These are phyloP conservation scores for Furnarius figulus DNA, from an alignment of 2,113 vertebrate species.

Conservation along the genomic window DNA sequence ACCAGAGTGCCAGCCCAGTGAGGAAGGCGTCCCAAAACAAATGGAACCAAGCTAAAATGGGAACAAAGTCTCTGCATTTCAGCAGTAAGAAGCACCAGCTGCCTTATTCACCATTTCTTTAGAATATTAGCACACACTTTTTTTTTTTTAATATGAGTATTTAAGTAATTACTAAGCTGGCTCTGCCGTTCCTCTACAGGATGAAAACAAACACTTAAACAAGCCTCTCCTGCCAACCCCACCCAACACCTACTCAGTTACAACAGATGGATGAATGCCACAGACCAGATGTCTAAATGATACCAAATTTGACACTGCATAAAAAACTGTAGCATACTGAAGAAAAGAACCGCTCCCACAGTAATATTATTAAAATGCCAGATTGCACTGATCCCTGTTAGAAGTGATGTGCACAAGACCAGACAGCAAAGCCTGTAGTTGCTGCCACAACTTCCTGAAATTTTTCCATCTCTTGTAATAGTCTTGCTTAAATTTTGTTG, in stretches of 20 bases:
- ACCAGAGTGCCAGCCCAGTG: neutral
- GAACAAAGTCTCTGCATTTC: neutral
- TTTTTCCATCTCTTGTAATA: neutral
- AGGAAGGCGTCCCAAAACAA: neutral
- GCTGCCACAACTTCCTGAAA: neutral
- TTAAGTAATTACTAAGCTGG: neutral
- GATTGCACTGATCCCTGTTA: neutral
- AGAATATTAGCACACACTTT: neutral
- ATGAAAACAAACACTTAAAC: conserved; percentile 50
- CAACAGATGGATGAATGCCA: conserved; percentile 44
- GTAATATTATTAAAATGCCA: neutral
- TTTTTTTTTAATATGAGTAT: neutral
- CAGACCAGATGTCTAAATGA: conserved; percentile 34
- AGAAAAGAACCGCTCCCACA: neutral
- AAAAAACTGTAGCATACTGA: neutral
- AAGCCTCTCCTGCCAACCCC: conserved; percentile 19
- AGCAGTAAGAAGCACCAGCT: neutral
- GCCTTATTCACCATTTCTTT: neutral
- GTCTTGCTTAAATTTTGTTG: neutral
- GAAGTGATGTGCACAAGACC: neutral
- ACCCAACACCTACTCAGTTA: conserved; percentile 50
- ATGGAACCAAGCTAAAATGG: neutral
- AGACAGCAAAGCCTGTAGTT: neutral
- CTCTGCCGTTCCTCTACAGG: neutral
- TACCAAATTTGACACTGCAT: conserved; percentile 19